Percentiles rank a stretch among this genome's conserved stretches.
phyloP scores from a whole-genome alignment of 1,140 invertebrate species.

The Cherax destructor region DNA sequence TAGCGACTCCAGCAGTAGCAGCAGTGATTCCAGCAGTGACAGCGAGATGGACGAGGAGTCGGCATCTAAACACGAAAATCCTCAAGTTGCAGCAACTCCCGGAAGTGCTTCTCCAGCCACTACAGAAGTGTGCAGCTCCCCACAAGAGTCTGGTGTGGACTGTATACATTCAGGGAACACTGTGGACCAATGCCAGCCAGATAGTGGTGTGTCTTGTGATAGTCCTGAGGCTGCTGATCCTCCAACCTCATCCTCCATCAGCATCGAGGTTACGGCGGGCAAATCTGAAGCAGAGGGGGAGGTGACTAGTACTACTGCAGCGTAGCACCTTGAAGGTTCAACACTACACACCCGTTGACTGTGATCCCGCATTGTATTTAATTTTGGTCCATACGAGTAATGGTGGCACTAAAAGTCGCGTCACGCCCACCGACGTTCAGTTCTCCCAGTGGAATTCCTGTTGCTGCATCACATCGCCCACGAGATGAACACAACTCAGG shows the following conservation, averaged over 20 bases:
- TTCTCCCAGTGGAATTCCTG: neutral
- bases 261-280: conserved; percentile 4
- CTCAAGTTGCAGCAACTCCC: neutral
- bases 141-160: neutral
- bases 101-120: neutral
- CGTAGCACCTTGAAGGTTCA: conserved; percentile 4
- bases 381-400: conserved; percentile 18
- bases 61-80: neutral
- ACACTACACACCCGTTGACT: conserved; percentile 32
- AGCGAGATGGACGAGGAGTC: conserved; percentile 53
- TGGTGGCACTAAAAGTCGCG: neutral
- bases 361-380: conserved; percentile 48
- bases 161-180: neutral
- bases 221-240: conserved; percentile 15
- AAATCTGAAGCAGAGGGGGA: conserved; percentile 24
- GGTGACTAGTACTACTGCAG: conserved; percentile 41
- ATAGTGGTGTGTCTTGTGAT: conserved; percentile 38
- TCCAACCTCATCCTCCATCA: conserved; percentile 11
- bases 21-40: conserved; percentile 27
- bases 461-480: neutral
- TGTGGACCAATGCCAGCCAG: conserved; percentile 20
- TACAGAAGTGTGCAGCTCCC: neutral
- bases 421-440: neutral
- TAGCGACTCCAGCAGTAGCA: conserved; percentile 22
- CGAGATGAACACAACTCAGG: neutral